Evolutionary conservation across 2,113 vertebrate species (phyloP).

Genomic region (Tragelaphus strepsiceros): DNA sequence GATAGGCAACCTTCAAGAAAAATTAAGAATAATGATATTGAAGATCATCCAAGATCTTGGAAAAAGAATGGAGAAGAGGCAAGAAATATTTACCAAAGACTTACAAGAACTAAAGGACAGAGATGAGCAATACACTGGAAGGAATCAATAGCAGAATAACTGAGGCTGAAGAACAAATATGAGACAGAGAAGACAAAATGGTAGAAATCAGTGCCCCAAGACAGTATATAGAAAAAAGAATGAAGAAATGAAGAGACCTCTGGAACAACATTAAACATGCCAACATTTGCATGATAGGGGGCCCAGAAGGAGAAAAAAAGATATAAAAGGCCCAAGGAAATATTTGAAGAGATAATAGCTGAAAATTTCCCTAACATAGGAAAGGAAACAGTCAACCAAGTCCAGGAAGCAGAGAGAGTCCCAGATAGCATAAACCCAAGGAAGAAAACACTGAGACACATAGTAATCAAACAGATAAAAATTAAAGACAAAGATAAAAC

Average conservation of each 20-base stretch:
- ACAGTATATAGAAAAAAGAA: neutral
- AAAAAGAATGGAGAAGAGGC: neutral
- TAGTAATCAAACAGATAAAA: neutral
- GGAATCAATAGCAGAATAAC: neutral
- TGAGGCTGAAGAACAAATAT: neutral
- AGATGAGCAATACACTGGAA: neutral
- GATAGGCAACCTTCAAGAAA: neutral
- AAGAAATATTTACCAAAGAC: neutral
- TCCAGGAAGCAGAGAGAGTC: neutral
- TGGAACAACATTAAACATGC: neutral
- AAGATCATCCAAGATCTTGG: neutral
- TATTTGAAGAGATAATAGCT: neutral
- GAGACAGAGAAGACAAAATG: neutral
- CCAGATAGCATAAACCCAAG: neutral
- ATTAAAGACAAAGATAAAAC: neutral
- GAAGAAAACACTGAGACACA: neutral
- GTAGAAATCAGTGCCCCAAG: neutral
- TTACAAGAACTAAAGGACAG: neutral
- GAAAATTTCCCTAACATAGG: neutral
- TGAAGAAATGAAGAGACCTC: neutral
- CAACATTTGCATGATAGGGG: neutral
- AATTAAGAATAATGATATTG: neutral
- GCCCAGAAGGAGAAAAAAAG: neutral
- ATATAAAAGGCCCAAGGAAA: neutral
- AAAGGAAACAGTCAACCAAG: neutral